Conservation (phyloP, 2,888 invertebrate genomes). For the Taphrorychus bicolor region DNA sequence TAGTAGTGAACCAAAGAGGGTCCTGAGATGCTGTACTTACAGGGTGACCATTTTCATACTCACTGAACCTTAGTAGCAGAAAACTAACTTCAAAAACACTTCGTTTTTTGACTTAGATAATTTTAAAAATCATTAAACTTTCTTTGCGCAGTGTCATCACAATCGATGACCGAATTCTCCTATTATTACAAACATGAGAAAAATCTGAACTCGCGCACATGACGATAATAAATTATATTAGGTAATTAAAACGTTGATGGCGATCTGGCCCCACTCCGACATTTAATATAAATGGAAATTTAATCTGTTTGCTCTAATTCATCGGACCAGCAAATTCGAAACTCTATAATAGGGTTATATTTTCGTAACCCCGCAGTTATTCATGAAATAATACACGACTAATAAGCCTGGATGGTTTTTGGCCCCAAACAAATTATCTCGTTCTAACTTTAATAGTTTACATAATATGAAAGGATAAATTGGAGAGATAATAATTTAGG, state of each 20-base stretch:
- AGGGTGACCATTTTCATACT: too few relatives aligned
- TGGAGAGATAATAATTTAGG: neutral
- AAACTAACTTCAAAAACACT: too few relatives aligned
- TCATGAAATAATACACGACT: conserved; percentile 2
- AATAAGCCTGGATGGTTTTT: conserved; percentile 15
- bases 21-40: too few relatives aligned
- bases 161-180: too few relatives aligned
- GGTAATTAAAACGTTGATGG: neutral
- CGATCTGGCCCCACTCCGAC: neutral
- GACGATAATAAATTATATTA: neutral
- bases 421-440: conserved; percentile 21
- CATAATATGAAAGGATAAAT: neutral
- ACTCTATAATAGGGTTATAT: neutral
- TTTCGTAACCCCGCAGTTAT: conserved; percentile 11
- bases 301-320: conserved; percentile 12
- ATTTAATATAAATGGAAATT: conserved; percentile 9
- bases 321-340: conserved; percentile 10
- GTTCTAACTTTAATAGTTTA: neutral
- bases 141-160: too few relatives aligned
- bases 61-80: too few relatives aligned
- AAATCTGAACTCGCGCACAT: too few relatives aligned
- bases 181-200: too few relatives aligned
- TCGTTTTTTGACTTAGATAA: too few relatives aligned
- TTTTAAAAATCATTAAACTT: too few relatives aligned
- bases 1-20: too few relatives aligned